A percentile compares a stretch with the other conserved stretches of the same genome.
phyloP scores from a whole-genome alignment of 1,140 invertebrate species.

The Pantala flavescens region DNA sequence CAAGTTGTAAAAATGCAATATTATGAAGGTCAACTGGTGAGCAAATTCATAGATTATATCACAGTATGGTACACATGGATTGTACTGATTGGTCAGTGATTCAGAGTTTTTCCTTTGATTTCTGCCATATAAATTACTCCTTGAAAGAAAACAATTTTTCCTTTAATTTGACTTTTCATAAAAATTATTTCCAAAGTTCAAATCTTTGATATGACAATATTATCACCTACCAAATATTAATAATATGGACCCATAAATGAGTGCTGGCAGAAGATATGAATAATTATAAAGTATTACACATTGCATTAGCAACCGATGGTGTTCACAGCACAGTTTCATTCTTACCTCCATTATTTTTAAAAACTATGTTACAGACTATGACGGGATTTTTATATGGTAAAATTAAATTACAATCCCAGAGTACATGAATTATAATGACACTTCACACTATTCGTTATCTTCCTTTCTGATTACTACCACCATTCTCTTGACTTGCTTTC shows the following conservation, averaged over 20 bases:
- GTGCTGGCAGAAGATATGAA: not conserved
- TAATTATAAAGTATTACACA: not conserved
- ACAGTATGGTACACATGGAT: not conserved
- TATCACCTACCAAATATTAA: not conserved
- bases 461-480: slow-evolving; percentile 13
- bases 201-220: not conserved
- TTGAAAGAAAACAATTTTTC: not conserved
- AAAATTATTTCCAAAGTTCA: not conserved
- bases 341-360: not conserved
- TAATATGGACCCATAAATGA: not conserved
- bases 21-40: too few species aligned
- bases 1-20: too few species aligned
- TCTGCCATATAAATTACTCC: not conserved
- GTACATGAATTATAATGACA: not conserved
- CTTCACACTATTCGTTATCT: not conserved
- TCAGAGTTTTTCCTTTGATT: not conserved
- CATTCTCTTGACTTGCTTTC: slow-evolving; percentile 25
- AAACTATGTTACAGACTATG: too few species aligned
- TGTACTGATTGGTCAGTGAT: not conserved
- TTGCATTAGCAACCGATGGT: not conserved
- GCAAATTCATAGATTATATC: not conserved
- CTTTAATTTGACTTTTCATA: not conserved
- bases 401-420: not conserved
- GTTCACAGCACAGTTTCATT: not conserved
- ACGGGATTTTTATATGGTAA: too few species aligned